Percentiles rank a stretch among this genome's conserved stretches.
These are phyloP conservation scores for Urocynchramus pylzowi DNA, from an alignment of 2,113 vertebrate species.

Conservation along the genomic window DNA sequence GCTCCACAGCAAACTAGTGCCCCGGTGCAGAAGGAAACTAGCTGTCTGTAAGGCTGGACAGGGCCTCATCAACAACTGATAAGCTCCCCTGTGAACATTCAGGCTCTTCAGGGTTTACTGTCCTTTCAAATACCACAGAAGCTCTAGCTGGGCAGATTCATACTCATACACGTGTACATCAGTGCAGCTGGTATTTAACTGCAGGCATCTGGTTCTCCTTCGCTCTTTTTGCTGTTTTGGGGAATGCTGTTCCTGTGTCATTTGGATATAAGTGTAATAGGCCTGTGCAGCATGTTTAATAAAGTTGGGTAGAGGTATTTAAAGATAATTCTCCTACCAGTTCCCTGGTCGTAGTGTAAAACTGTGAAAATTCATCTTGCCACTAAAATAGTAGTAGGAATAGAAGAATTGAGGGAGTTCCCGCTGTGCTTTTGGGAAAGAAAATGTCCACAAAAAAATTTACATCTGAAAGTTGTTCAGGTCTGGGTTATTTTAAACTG, in stretches of 20 bases:
- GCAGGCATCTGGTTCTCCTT: not conserved
- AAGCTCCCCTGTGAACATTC: slow-evolving; percentile 76
- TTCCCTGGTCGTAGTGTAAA: not conserved
- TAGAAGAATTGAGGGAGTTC: not conserved
- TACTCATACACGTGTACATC: not conserved
- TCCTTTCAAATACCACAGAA: slow-evolving; percentile 71
- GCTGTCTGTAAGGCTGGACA: slow-evolving; percentile 80
- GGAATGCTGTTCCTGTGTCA: not conserved
- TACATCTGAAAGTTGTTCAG: not conserved
- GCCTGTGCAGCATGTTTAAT: not conserved
- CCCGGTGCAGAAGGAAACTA: slow-evolving; percentile 76
- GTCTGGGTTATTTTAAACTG: not conserved
- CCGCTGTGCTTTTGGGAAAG: rapidly evolving
- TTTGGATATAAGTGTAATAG: not conserved
- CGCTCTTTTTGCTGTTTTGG: not conserved
- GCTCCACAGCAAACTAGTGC: slow-evolving; percentile 77
- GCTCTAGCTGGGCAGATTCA: not conserved
- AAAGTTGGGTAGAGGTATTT: not conserved
- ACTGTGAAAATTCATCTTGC: not conserved
- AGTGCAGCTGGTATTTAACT: not conserved
- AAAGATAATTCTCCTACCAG: not conserved
- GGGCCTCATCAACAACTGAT: slow-evolving; percentile 86
- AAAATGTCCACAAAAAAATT: not conserved
- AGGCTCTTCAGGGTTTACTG: slow-evolving; percentile 64
- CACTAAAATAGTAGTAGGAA: not conserved